Evolutionary conservation across 2,797 vertebrate genomes (phyloP), one percentile per base, ranked within the genome.

Genomic region (Gobionotothen gibberifrons): DNA sequence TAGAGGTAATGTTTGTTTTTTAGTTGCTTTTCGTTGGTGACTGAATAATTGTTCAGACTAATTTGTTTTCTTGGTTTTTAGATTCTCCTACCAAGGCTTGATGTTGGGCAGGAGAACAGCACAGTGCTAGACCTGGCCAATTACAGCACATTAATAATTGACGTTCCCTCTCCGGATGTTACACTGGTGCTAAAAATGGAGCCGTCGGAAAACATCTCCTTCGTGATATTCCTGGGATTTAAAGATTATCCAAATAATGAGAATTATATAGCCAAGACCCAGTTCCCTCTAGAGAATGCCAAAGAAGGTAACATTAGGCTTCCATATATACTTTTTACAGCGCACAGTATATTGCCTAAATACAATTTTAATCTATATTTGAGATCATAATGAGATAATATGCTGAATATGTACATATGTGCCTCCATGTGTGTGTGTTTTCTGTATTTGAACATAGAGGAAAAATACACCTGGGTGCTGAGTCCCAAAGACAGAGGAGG

Each of bases 181-280:
- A 96, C 96, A 64, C 61, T 98, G 67, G 96, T 98, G 77, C 92
- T 98, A 72, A 93, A 96, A 83, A 87, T 98, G 85, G 94, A 98
- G 72, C 93, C 94, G 9, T 95, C 96, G 77, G 92, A 92, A 1
- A 81, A 95, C 13, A 77, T 96, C 73, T 88, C 94, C 32, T 92
- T 98, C 73, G 90, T 90, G 64, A 85, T 98, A 39, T 95, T 96
- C 52, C 85, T 98, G 84, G 96, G 96, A 46, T 96, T 92, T 0
- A 93, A 94, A 74, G 94, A 94, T 79, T 94, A 84, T 68, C 97
- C 97, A 70, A 96, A 95, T 36, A 83, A 95, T 83, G 95, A 95
- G 10, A 91, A 87, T 66, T 92, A 96, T 2, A 90, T 96, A 5
- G 90, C 95, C 43, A 94, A 89, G 89, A 93, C 88, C 39, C 89